These are phyloP conservation scores for Mongoloraphidia duomilia DNA, from an alignment of 2,888 invertebrate genomes.

Conservation along the genomic window DNA sequence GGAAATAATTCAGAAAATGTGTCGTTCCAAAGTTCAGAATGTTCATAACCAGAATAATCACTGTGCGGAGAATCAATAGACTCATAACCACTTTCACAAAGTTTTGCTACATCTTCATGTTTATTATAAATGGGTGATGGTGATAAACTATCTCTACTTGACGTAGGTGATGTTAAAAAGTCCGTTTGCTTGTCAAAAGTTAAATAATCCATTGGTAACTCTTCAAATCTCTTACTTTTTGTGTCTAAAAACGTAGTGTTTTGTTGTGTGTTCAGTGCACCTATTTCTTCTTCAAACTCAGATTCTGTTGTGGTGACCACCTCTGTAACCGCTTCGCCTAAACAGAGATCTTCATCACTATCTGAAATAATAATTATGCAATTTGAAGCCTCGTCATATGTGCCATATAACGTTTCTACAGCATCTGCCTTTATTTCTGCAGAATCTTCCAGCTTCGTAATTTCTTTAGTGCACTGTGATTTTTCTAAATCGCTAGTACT, in stretches of 20 bases:
- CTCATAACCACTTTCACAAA: slow-evolving; percentile 51
- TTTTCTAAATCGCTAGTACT: not conserved
- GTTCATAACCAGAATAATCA: slow-evolving; percentile 23
- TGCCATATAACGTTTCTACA: slow-evolving; percentile 51
- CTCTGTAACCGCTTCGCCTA: slow-evolving; percentile 34
- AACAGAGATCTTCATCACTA: slow-evolving; percentile 35
- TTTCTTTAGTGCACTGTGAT: not conserved
- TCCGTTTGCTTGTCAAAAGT: too few relatives aligned
- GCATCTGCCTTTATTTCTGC: slow-evolving; percentile 29
- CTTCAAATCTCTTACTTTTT: slow-evolving; percentile 1
- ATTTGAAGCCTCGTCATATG: slow-evolving; percentile 55
- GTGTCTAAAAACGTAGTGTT: slow-evolving; percentile 10
- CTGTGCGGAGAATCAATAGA: slow-evolving; percentile 43
- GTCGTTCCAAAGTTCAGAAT: slow-evolving; percentile 53
- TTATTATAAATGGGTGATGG: slow-evolving; percentile 3
- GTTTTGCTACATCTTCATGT: slow-evolving; percentile 13
- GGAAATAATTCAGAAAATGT: slow-evolving; percentile 68
- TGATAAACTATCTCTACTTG: slow-evolving; percentile 4
- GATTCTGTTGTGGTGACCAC: slow-evolving; percentile 19
- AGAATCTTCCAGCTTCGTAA: slow-evolving; percentile 4
- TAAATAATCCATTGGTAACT: not conserved
- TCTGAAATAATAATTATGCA: slow-evolving; percentile 59
- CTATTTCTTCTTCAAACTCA: slow-evolving; percentile 18
- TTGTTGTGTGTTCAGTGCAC: slow-evolving; percentile 1
- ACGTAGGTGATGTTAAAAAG: slow-evolving; percentile 1